Evolutionary conservation across 2,113 vertebrate species (phyloP).

Genomic region (Ptilorrhoa leucosticta): DNA sequence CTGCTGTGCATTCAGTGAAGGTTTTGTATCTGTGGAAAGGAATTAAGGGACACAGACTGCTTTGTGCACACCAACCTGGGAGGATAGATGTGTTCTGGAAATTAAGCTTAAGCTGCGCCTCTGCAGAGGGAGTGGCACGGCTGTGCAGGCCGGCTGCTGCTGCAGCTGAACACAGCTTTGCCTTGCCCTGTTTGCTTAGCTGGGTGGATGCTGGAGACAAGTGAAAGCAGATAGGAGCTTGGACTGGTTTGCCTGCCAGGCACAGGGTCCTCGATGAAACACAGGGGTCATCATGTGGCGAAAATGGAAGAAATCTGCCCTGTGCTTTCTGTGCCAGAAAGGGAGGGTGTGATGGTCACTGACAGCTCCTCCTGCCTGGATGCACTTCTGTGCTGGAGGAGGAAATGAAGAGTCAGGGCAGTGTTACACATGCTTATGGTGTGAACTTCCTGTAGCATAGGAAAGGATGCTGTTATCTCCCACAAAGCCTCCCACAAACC

Average conservation of each 20-base stretch:
- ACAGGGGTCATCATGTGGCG: neutral
- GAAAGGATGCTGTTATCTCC: neutral
- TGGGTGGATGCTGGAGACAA: neutral
- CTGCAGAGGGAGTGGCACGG: accelerated
- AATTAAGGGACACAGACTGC: neutral
- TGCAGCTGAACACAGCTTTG: neutral
- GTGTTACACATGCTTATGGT: accelerated
- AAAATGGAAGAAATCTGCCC: neutral
- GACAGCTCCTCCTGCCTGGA: neutral
- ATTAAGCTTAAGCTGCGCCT: neutral
- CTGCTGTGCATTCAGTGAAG: neutral
- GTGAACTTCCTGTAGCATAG: neutral
- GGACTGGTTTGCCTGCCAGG: accelerated
- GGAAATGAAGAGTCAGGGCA: accelerated
- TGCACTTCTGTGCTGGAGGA: neutral
- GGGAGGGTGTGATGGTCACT: neutral
- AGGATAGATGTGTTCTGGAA: neutral
- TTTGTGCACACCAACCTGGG: neutral
- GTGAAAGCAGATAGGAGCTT: neutral
- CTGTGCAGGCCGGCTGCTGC: neutral
- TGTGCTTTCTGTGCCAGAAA: neutral
- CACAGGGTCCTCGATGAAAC: neutral
- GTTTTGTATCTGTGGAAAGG: neutral
- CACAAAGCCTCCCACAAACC: neutral
- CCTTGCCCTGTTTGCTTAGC: neutral